Percentiles rank a stretch among this genome's conserved stretches.
These are phyloP conservation scores for Nixonia krombeini DNA, from an alignment of 1,140 invertebrate genomes.

Conservation along the genomic window DNA sequence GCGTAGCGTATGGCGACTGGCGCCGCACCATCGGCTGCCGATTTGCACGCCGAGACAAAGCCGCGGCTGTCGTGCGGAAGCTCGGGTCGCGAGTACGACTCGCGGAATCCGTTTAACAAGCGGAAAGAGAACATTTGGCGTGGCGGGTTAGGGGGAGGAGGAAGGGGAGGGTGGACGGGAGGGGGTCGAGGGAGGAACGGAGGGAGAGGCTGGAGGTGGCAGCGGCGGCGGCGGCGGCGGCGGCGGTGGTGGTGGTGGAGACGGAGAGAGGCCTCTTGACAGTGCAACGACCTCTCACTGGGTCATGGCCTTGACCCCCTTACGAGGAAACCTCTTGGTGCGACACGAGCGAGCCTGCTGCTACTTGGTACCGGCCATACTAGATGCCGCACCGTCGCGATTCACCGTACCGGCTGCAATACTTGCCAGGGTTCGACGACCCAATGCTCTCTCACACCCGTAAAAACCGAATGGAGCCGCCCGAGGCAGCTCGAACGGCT, in stretches of 20 bases:
- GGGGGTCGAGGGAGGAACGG: slow-evolving; percentile 8
- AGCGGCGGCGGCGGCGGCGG: not conserved
- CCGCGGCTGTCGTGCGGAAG: too few relatives aligned
- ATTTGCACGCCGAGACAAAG: too few relatives aligned
- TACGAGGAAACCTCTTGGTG: slow-evolving; percentile 55
- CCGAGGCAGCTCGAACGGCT: not conserved
- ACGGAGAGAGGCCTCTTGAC: slow-evolving; percentile 28
- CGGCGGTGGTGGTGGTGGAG: slow-evolving; percentile 5
- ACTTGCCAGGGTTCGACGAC: slow-evolving; percentile 8
- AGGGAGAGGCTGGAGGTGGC: slow-evolving; percentile 6
- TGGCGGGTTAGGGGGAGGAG: too few relatives aligned
- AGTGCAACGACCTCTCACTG: slow-evolving; percentile 58
- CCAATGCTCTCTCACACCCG: slow-evolving; percentile 8
- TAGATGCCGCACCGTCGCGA: slow-evolving; percentile 12
- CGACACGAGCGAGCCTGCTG: slow-evolving; percentile 26
- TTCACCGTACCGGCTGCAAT: slow-evolving; percentile 6
- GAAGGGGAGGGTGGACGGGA: slow-evolving; percentile 1
- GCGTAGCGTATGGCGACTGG: too few relatives aligned
- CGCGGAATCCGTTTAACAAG: slow-evolving; percentile 5
- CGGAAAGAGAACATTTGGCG: slow-evolving; percentile 10
- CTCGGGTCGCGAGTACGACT: not conserved
- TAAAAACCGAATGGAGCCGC: slow-evolving; percentile 2
- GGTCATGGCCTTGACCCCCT: slow-evolving; percentile 66
- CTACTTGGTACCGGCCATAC: slow-evolving; percentile 11
- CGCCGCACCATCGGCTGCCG: too few relatives aligned